Evolutionary conservation across 2,113 vertebrate genomes (phyloP), one percentile per base, ranked within the genome.

Genomic region (Dicrurus megarhynchus): DNA sequence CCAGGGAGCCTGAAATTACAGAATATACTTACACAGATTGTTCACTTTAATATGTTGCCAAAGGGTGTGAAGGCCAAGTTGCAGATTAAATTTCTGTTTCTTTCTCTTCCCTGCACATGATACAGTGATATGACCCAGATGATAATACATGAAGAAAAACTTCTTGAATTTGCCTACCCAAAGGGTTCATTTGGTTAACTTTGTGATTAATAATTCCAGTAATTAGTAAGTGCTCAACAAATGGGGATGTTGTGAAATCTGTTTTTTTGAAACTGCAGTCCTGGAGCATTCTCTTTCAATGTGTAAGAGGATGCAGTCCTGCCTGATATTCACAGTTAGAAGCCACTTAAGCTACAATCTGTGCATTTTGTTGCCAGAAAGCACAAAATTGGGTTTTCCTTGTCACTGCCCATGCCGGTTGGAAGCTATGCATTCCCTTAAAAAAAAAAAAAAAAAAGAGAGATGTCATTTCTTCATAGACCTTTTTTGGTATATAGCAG

Each of bases 341-440:
- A 82, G 33, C 19, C 14, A 12, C 11, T 24, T 71, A 68, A 1
- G 0, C 9, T 46, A 42, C 0, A 1, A 6, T 27, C 49, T 49
- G 21, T 33, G 13, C 3, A 2, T 61, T 85, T 67, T 89, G 37
- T 33, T 70, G 35, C 27, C 64, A 75, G 35, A 77, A 61, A 67
- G 35, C 20, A 44, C 11, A 32, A 32, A 77, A 69, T 14, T 53
- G 28, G 17, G 21, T 83, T 56, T 6, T 63, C 21, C n/a, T 60
- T 59, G 21, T 59, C 75, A 16, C 17, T 59, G 27, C 21, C 49
- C 4, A 7, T 16, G 23, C 28, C 73, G 37, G 11, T 57, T 41
- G 6, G 20, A 33, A 71, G 24, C 22, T n/a, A 17, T 3, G 3
- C 7, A 17, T 50, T 65, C 16, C 11, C 6, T 13, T n/a, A 44